Base-by-base conservation (phyloP, 2,888 invertebrate species). In the Leuctra nigra region DNA sequence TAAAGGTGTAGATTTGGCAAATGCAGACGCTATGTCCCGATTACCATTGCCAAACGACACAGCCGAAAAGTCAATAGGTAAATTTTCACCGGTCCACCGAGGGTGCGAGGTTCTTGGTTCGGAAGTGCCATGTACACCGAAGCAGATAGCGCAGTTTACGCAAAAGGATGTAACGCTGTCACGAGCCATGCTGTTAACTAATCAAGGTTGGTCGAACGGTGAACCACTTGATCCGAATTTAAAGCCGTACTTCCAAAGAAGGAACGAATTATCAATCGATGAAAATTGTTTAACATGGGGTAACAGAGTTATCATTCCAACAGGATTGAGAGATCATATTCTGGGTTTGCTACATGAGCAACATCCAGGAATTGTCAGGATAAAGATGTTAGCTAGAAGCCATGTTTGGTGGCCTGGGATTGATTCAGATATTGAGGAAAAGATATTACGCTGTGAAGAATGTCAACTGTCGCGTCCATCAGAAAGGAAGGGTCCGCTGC, bases 201-300 rank as follows among this genome's bases (percentile, higher is more conserved):
- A 33, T 14, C 35, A n/a, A 6, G 55, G 50, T 7, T 55, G 55
- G 55, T 22, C 48, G 20, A 36, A 33, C 25, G 6, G 22, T 7
- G 36, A 36, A n/a, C 2, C 2, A 6, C n/a, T n/a, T n/a, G 55
- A 55, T 33, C 6, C 7, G 14, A 33, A 25, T 11, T 16, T 55
- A 11, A 55, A 50, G 36, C 50, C 50, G 11, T 55, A n/a, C 11
- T 55, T 50, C 18, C 13, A 9, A 22, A 23, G 47, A 13, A 48
- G 50, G 16, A 35, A 23, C 14, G 50, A 50, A 24, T 22, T 55
- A n/a, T 36, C 50, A 11, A 25, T 55, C 1, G 36, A 55, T 20
- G 18, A 29, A 9, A 48, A 54, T 41, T 64, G 65, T 57, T 53
- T 63, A 35, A 50, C 62, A 7, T 64, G 60, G 61, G 55, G 59